These are phyloP conservation scores for Teleogryllus occipitalis DNA, from an alignment of 1,140 invertebrate species.

Conservation along the genomic window DNA sequence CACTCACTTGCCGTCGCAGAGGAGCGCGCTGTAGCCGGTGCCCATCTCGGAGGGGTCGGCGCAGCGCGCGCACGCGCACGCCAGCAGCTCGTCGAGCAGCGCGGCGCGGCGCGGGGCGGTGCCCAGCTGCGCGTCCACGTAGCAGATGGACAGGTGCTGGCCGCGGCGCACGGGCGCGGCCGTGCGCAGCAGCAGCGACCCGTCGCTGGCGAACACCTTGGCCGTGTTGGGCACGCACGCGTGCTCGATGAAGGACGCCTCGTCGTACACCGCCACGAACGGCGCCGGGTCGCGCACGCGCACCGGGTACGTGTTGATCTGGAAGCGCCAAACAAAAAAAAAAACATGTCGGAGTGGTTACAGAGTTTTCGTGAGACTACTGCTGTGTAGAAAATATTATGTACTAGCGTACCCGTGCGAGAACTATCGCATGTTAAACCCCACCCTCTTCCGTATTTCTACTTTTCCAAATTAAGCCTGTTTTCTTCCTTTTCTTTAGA, in stretches of 20 bases:
- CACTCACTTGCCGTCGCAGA: conserved; percentile 39
- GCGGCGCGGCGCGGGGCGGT: conserved; percentile 59
- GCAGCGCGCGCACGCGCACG: conserved; percentile 62
- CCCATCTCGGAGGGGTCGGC: conserved; percentile 62
- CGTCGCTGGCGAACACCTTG: conserved; percentile 62
- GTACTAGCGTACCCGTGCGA: too few species aligned
- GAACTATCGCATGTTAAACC: too few species aligned
- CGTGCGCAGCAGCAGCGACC: conserved; percentile 51
- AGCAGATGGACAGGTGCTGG: conserved; percentile 61
- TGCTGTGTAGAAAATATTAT: too few species aligned
- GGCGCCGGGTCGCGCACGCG: conserved; percentile 56
- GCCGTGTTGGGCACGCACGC: conserved; percentile 66
- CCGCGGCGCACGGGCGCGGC: conserved; percentile 42
- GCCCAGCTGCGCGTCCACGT: conserved; percentile 67
- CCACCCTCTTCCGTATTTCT: too few species aligned
- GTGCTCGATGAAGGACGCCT: conserved; percentile 66
- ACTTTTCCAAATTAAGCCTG: too few species aligned
- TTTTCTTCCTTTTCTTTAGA: too few species aligned
- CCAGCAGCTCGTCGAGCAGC: conserved; percentile 62
- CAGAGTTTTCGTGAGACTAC: too few species aligned
- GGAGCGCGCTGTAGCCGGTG: conserved; percentile 62
- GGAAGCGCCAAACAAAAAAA: too few species aligned
- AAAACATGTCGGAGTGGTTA: too few species aligned
- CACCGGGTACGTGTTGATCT: conserved; percentile 75
- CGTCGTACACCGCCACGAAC: conserved; percentile 59